Evolutionary conservation across 1,140 invertebrate genomes (phyloP), one percentile per base, ranked within the genome.

Genomic region (Bradysia coprophila): DNA sequence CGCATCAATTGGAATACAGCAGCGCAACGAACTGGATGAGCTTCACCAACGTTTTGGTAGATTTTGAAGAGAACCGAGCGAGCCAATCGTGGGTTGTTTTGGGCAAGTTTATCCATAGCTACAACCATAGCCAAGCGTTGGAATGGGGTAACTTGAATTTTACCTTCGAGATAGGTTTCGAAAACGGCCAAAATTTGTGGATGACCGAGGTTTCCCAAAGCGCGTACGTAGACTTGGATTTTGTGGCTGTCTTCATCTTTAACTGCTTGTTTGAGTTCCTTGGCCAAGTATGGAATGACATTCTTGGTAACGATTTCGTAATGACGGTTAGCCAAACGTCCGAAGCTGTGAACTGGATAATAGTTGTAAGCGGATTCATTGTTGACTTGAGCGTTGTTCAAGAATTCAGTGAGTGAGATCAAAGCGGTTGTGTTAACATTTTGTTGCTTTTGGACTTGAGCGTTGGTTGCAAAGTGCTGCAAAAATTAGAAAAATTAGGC

Each of bases 111-210:
- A 31, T 59, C 51, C 41, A 83, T 45, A 23, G 63, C 57, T 15
- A 64, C 38, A 8, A 81, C 67, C 58, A 81, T 78, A 45, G 67
- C 51, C 2, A 64, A 51, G 23, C 77, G 65, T 48, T 80, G 70
- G 59, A 69, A 75, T 21, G 39, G 23, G n/a, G 62, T 69, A 2
- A 62, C 51, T 18, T 50, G 42, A 38, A 65, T 56, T 47, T 67
- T 56, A 13, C 74, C 73, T 61, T 81, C 75, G 9, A 81, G 56
- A 49, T 78, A 81, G 4, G 75, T 72, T 50, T 76, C 64, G 46
- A 76, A 75, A 4, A 70, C 61, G 2, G 61, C 45, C 2, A 80
- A 47, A 38, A 78, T 70, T 42, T 59, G 57, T 4, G 66, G 68
- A 53, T 79, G 71, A 28, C 54, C 73, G 2, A 73, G 56, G 43